phyloP scores from a whole-genome alignment of 2,888 invertebrate genomes.

The Margaritifera margaritifera region DNA sequence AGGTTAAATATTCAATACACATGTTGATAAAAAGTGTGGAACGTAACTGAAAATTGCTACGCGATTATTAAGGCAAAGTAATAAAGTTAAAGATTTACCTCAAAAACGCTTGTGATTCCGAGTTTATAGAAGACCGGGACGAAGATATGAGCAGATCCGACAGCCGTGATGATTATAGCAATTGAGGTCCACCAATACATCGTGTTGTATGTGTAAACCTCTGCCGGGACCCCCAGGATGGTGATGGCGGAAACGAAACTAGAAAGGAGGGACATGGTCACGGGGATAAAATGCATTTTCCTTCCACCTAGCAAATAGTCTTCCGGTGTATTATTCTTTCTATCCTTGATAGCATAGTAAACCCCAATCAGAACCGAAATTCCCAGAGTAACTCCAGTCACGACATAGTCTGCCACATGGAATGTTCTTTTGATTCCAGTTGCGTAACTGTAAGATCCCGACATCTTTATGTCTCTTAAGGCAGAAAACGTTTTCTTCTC shows the following conservation, averaged over 20 bases:
- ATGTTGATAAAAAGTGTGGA: too few species aligned
- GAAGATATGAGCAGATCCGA: conserved; percentile 50
- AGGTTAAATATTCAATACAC: too few species aligned
- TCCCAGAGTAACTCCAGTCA: conserved; percentile 48
- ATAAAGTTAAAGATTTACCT: conserved; percentile 37
- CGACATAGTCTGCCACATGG: conserved; percentile 52
- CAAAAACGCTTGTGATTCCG: conserved; percentile 51
- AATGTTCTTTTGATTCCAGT: conserved; percentile 33
- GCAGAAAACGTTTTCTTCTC: too few species aligned
- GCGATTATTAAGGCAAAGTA: not conserved
- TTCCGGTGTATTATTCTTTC: conserved; percentile 47
- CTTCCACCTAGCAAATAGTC: conserved; percentile 62
- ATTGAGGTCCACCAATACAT: conserved; percentile 58
- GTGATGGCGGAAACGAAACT: conserved; percentile 69
- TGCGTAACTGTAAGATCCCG: conserved; percentile 38
- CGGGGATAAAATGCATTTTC: conserved; percentile 59
- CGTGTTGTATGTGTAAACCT: conserved; percentile 62
- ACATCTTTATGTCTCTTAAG: not conserved
- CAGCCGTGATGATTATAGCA: conserved; percentile 56
- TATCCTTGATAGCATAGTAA: conserved; percentile 56
- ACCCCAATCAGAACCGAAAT: conserved; percentile 60
- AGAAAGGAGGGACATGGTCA: conserved; percentile 64
- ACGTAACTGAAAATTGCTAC: too few species aligned
- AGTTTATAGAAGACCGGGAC: conserved; percentile 55
- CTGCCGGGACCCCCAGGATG: conserved; percentile 62